A percentile compares a stretch with the other conserved stretches of the same genome.
These are phyloP conservation scores for Paramormyrops kingsleyae DNA, from an alignment of 2,113 vertebrate genomes.

Conservation along the genomic window DNA sequence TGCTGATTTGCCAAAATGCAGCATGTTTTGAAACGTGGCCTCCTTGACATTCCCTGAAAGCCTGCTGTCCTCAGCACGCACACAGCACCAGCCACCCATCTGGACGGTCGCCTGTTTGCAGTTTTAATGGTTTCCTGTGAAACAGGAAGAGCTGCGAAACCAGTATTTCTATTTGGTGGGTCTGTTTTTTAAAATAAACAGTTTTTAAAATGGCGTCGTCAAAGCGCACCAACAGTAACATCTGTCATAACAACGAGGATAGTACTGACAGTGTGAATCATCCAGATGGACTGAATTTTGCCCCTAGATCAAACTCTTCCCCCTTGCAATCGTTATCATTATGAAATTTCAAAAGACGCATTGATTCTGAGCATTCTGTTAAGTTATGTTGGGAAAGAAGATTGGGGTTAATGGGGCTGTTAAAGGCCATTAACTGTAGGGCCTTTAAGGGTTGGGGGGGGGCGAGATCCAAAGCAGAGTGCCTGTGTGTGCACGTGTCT, in stretches of 20 bases:
- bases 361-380: background rate
- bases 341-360: background rate
- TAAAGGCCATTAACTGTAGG: background rate
- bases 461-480: background rate
- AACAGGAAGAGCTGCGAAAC: background rate
- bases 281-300: background rate
- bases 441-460: background rate
- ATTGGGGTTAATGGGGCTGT: background rate
- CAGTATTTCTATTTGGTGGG: background rate
- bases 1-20: background rate
- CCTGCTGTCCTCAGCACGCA: background rate
- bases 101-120: background rate
- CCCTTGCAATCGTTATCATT: background rate
- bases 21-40: background rate
- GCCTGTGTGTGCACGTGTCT: background rate
- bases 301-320: background rate
- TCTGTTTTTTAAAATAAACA: background rate
- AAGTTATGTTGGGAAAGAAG: background rate
- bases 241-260: background rate
- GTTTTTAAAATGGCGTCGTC: background rate
- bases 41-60: background rate
- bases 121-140: background rate
- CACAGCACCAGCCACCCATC: background rate
- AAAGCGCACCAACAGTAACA: background rate
- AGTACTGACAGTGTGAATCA: background rate